A percentile compares a stretch with the other conserved stretches of the same genome.
These are phyloP conservation scores for Periophthalmus modestus DNA, from an alignment of 2,113 vertebrate genomes.

Conservation along the genomic window DNA sequence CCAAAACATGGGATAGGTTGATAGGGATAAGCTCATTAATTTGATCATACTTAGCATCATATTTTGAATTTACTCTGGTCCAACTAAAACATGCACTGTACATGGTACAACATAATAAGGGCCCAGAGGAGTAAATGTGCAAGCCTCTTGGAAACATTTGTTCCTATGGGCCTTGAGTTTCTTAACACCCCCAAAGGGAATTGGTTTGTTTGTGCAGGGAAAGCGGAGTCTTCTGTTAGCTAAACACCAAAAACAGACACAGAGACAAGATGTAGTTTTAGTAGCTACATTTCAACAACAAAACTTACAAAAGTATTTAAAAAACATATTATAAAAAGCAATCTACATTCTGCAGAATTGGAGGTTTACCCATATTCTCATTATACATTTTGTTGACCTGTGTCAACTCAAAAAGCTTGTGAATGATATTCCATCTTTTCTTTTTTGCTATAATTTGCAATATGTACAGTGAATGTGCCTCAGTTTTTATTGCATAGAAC, in stretches of 20 bases:
- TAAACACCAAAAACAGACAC: neutral
- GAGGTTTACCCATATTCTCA: neutral
- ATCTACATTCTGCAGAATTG: neutral
- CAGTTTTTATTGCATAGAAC: slow-evolving; percentile 62
- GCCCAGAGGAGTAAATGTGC: slow-evolving; percentile 21
- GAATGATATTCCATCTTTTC: slow-evolving; percentile 1
- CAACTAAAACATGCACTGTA: neutral
- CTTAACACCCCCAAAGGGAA: slow-evolving; percentile 56
- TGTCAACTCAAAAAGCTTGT: neutral
- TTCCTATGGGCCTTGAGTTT: slow-evolving; percentile 41
- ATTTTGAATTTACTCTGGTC: neutral
- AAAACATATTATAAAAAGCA: neutral
- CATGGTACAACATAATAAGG: slow-evolving; percentile 32
- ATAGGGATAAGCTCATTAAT: neutral
- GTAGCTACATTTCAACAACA: slow-evolving; percentile 19
- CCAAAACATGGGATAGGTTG: no score
- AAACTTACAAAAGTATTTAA: slow-evolving; percentile 37
- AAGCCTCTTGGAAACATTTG: slow-evolving; percentile 38
- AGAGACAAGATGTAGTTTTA: neutral
- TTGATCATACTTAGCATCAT: neutral
- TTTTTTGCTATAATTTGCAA: neutral
- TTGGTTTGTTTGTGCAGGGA: slow-evolving; percentile 23
- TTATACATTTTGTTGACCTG: neutral
- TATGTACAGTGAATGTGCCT: slow-evolving; percentile 24
- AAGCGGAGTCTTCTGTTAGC: neutral